A percentile compares a stretch with the other conserved stretches of the same genome.
Conservation (phyloP, 2,888 invertebrate species). For the Melanotus villosus region DNA sequence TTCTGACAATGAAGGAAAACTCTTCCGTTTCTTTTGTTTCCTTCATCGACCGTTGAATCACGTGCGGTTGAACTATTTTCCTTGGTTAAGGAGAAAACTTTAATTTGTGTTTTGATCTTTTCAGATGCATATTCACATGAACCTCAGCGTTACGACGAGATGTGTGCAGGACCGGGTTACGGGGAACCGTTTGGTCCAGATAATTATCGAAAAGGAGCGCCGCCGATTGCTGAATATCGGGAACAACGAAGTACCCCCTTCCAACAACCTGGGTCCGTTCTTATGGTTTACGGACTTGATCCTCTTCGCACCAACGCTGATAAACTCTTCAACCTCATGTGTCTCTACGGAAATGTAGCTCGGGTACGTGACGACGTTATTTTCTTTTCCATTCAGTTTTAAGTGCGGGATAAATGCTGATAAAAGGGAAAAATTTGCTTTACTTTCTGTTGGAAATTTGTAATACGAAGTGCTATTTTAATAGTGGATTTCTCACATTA, state of each 20-base stretch:
- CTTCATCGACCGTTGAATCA: neutral
- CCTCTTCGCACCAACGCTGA: slow-evolving; percentile 95
- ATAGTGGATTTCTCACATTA: neutral
- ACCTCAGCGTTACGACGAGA: slow-evolving; percentile 67
- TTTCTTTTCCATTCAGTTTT: neutral
- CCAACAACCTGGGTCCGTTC: slow-evolving; percentile 86
- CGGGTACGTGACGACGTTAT: slow-evolving; percentile 84
- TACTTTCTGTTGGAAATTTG: neutral
- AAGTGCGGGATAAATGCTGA: neutral
- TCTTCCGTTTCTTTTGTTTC: slow-evolving; percentile 2
- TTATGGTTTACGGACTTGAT: slow-evolving; percentile 98
- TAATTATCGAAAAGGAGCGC: slow-evolving; percentile 65
- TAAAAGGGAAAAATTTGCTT: neutral
- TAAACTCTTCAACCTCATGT: slow-evolving; percentile 97
- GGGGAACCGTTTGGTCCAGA: slow-evolving; percentile 64
- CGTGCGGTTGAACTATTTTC: neutral
- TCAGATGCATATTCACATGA: slow-evolving; percentile 63
- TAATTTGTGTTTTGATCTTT: slow-evolving; percentile 48
- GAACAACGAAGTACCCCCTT: slow-evolving; percentile 63
- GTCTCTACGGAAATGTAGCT: slow-evolving; percentile 98
- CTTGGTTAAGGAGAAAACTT: neutral
- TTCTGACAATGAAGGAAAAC: neutral
- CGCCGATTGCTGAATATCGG: slow-evolving; percentile 69
- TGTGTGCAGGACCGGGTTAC: slow-evolving; percentile 65
- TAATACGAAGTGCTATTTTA: slow-evolving; percentile 1